Evolutionary conservation across 2,113 vertebrate genomes (phyloP), one percentile per base, ranked within the genome.

Genomic region (Lepisosteus oculatus): DNA sequence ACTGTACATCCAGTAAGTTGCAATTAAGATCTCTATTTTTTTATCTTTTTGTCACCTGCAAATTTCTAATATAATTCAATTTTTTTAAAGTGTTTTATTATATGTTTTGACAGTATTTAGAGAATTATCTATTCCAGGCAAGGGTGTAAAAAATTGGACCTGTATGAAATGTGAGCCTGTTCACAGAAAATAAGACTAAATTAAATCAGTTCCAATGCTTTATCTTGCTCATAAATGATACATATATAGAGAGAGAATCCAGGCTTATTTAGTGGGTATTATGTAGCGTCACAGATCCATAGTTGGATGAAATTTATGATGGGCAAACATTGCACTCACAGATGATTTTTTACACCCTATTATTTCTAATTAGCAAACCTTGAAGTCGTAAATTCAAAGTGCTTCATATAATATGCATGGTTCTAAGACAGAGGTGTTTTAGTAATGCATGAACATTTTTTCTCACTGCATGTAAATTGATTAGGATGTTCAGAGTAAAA

Each of bases 1-100:
- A 98, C 97, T 99, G 97, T 98, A 95, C 98, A 92, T 92, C 95
- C 94, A 99, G 97, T 99, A 99, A 99, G 97, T 99, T 90, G 92
- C 92, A 92, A 94, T 96, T 98, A 94, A 93, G 94, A 90, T 95
- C 95, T 94, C 91, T 93, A 93, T 73, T 81, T 81, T 81, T 73
- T 72, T 78, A 62, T 62, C 54, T 77, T 54, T 83, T 76, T 76
- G 74, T 47, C 63, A 72, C 85, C 54, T 72, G 69, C 62, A 65
- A 65, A 65, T 65, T 43, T 71, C 61, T 69, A 47, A 92, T 90
- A 92, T 94, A 92, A 86, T 94, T 93, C 90, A 85, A 91, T 86
- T 86, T 87, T 90, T 85, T 79, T 79, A 79, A 86, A 84, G 70
- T 78, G 85, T 89, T 29, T 84, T 29, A 68, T 68, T 75, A 72